phyloP scores from a whole-genome alignment of 2,888 invertebrate genomes.

The Tillus elongatus region DNA sequence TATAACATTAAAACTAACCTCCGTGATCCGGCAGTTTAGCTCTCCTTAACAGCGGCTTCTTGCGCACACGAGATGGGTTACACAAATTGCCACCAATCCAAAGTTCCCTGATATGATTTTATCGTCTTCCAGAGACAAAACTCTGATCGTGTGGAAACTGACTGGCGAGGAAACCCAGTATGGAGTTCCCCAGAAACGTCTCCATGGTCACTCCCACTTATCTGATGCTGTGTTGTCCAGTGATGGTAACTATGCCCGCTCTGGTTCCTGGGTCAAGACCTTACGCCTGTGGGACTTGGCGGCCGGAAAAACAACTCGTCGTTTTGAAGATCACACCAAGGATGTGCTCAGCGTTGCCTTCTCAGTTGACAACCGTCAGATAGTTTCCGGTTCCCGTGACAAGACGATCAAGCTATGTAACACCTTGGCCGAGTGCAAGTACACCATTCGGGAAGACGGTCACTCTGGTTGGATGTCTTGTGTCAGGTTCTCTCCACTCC shows the following conservation, averaged over 20 bases:
- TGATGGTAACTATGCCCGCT: conserved; percentile 98
- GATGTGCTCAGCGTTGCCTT: conserved; percentile 99
- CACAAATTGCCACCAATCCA: conserved; percentile 96
- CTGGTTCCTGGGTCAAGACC: conserved; percentile 99
- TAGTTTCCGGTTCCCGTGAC: conserved; percentile 97
- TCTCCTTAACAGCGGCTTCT: too few relatives aligned
- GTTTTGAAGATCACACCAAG: conserved; percentile 99
- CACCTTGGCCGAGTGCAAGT: conserved; percentile 98
- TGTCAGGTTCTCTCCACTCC: conserved; percentile 96
- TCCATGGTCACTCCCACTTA: conserved; percentile 97
- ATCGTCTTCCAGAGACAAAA: conserved; percentile 92
- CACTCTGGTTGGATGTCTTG: conserved; percentile 98
- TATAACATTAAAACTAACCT: too few relatives aligned
- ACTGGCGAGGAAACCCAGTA: conserved; percentile 91
- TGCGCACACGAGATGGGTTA: conserved; percentile 99
- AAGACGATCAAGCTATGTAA: conserved; percentile 99
- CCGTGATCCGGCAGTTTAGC: too few relatives aligned
- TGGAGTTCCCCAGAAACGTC: conserved; percentile 90
- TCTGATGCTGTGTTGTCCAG: conserved; percentile 98
- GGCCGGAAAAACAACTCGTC: conserved; percentile 90
- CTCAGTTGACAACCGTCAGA: conserved; percentile 99
- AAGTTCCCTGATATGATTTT: conserved; percentile 99
- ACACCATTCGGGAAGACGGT: conserved; percentile 93
- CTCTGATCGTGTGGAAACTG: conserved; percentile 96
- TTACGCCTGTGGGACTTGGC: conserved; percentile 97